phyloP scores from a whole-genome alignment of 2,888 invertebrate genomes.

The Oeneis ivallda region DNA sequence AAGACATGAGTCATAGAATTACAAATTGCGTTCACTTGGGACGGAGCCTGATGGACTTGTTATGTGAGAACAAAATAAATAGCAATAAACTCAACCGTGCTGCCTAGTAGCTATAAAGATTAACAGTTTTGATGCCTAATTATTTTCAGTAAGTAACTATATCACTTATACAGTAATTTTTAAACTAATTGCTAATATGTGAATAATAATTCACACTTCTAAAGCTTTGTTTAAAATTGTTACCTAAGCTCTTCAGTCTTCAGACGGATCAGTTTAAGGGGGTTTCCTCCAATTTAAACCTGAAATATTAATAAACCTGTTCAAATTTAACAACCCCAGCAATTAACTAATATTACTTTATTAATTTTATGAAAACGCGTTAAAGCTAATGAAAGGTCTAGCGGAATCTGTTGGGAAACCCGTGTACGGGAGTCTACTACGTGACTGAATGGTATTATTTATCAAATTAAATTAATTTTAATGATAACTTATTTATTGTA shows the following conservation, averaged over 20 bases:
- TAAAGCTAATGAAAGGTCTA: background rate
- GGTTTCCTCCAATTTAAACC: slow-evolving; percentile 65
- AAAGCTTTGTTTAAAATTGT: slow-evolving; percentile 38
- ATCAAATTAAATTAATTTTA: no score
- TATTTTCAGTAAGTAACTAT: background rate
- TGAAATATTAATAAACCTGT: slow-evolving; percentile 68
- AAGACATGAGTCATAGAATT: background rate
- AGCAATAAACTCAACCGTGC: background rate
- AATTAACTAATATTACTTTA: slow-evolving; percentile 25
- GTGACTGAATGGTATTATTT: no score
- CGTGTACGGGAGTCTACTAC: background rate
- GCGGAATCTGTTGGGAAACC: background rate
- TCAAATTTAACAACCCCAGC: slow-evolving; percentile 48
- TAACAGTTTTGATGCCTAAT: background rate
- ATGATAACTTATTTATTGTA: no score
- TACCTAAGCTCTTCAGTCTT: slow-evolving; percentile 63
- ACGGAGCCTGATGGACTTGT: slow-evolving; percentile 18
- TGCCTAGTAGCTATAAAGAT: background rate
- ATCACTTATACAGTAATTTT: background rate
- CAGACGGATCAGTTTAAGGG: slow-evolving; percentile 54
- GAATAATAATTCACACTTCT: slow-evolving; percentile 19
- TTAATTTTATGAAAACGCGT: slow-evolving; percentile 5
- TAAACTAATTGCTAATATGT: background rate
- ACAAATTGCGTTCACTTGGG: slow-evolving; percentile 4
- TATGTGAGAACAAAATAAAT: background rate